These are phyloP conservation scores for Eupithecia abbreviata DNA, from an alignment of 2,888 invertebrate species.

Conservation along the genomic window DNA sequence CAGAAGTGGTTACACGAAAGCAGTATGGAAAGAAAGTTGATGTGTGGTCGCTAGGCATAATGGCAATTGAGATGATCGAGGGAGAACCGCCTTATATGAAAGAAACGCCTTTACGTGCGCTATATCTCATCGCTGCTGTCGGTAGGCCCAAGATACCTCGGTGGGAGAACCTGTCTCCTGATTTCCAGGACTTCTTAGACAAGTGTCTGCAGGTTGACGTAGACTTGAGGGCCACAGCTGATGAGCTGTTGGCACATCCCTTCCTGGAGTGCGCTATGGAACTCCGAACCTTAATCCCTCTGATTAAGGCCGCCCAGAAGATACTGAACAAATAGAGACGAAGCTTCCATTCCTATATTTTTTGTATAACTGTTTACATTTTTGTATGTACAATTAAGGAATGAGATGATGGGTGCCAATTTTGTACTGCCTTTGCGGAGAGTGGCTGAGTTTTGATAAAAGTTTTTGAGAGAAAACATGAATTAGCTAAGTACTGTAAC, in stretches of 20 bases:
- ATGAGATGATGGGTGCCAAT: conserved; percentile 61
- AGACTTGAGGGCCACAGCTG: conserved; percentile 89
- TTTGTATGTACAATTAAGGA: conserved; percentile 56
- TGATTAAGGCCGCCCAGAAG: conserved; percentile 95
- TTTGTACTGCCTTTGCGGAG: conserved; percentile 6
- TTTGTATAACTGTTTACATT: conserved; percentile 67
- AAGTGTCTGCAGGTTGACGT: conserved; percentile 94
- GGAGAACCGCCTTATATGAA: conserved; percentile 98
- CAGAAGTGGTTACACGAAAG: conserved; percentile 95
- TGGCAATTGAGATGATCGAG: conserved; percentile 97
- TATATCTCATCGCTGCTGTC: conserved; percentile 97
- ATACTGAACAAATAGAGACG: conserved; percentile 87
- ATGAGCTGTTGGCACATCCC: conserved; percentile 90
- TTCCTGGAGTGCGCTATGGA: conserved; percentile 92
- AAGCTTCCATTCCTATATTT: conserved; percentile 61
- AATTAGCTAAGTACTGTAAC: conserved; percentile 35
- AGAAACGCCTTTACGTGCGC: conserved; percentile 95
- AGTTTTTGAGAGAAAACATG: conserved; percentile 27
- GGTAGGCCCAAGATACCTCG: conserved; percentile 96
- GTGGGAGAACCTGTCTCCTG: conserved; percentile 90
- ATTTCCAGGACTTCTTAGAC: conserved; percentile 93
- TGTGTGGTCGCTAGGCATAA: conserved; percentile 98
- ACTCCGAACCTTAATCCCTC: conserved; percentile 91
- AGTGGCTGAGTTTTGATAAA: conserved; percentile 28
- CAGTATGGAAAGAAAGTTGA: conserved; percentile 97